Evolutionary conservation across 2,888 invertebrate species (phyloP).

Genomic region (Caenorhabditis afra): DNA sequence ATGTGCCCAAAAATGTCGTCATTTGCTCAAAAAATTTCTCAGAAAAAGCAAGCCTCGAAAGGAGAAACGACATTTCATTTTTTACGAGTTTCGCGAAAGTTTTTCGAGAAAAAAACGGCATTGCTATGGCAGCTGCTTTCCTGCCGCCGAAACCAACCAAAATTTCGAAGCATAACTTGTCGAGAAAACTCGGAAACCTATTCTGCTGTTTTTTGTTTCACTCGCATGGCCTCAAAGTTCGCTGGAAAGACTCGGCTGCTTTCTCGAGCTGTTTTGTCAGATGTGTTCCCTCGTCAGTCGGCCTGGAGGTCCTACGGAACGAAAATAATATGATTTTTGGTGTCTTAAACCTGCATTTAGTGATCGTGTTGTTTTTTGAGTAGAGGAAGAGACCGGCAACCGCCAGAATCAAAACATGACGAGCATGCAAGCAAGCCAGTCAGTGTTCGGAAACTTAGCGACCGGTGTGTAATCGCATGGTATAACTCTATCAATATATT

Average conservation of each 20-base stretch:
- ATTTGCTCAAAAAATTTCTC: no score
- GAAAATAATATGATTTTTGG: slow-evolving; percentile 51
- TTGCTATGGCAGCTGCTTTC: no score
- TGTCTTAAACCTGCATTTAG: slow-evolving; percentile 50
- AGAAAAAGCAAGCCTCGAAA: no score
- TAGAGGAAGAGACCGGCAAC: slow-evolving; percentile 33
- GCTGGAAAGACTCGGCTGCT: not conserved
- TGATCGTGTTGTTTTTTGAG: slow-evolving; percentile 46
- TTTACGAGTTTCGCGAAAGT: no score
- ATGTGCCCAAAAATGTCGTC: no score
- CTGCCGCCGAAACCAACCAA: no score
- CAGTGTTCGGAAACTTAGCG: slow-evolving; percentile 39
- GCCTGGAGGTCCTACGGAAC: slow-evolving; percentile 29
- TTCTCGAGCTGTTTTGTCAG: not conserved
- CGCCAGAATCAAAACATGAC: slow-evolving; percentile 45
- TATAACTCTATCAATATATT: slow-evolving; percentile 41
- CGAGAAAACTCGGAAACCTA: no score
- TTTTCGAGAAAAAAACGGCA: no score
- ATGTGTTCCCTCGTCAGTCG: slow-evolving; percentile 7
- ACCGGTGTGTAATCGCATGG: slow-evolving; percentile 40
- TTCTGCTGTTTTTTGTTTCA: not conserved
- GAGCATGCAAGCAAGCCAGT: slow-evolving; percentile 14
- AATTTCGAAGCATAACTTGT: no score
- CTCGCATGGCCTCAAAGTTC: not conserved
- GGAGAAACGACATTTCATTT: no score